Percentiles rank a stretch among this genome's conserved stretches.
These are phyloP conservation scores for Choristoneura rosaceana DNA, from an alignment of 2,888 invertebrate genomes.

Conservation along the genomic window DNA sequence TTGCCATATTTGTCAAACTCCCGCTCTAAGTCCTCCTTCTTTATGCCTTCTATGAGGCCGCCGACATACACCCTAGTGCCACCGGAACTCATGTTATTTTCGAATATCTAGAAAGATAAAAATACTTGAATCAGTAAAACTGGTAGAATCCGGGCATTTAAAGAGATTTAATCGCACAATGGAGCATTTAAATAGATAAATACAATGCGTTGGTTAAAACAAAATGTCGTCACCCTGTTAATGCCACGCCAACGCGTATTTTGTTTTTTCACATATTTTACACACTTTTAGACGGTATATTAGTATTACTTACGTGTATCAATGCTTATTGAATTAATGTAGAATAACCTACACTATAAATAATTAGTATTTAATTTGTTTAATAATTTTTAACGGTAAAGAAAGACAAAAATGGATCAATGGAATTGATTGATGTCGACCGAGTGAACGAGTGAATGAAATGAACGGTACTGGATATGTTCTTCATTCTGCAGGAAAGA, in stretches of 20 bases:
- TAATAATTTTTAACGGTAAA: constrained; percentile 44
- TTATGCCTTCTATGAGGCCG: constrained; percentile 94
- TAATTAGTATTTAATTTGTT: constrained; percentile 38
- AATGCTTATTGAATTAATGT: constrained; percentile 57
- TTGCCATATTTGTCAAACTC: constrained; percentile 97
- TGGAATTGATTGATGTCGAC: constrained; percentile 63
- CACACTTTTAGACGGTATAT: constrained; percentile 43
- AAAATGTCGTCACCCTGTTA: constrained; percentile 80
- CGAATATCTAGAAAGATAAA: constrained; percentile 50
- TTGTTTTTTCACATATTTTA: constrained; percentile 28
- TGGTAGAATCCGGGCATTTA: constrained; percentile 28
- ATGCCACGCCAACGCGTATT: constrained; percentile 71
- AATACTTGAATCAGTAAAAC: constrained; percentile 29
- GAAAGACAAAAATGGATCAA: constrained; percentile 67
- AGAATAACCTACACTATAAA: constrained; percentile 38
- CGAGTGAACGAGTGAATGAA: constrained; percentile 55
- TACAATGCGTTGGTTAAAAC: constrained; percentile 75
- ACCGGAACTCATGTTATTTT: constrained; percentile 73
- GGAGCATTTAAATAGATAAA: constrained; percentile 66
- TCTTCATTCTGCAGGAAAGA: constrained; percentile 38
- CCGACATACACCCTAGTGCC: constrained; percentile 95
- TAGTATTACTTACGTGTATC: constrained; percentile 68
- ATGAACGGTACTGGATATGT: constrained; percentile 36
- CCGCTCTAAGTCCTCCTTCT: constrained; percentile 95
- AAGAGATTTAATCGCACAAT: constrained; percentile 39